These are phyloP conservation scores for Meloidogyne floridensis DNA, from an alignment of 1,140 invertebrate species.

Conservation along the genomic window DNA sequence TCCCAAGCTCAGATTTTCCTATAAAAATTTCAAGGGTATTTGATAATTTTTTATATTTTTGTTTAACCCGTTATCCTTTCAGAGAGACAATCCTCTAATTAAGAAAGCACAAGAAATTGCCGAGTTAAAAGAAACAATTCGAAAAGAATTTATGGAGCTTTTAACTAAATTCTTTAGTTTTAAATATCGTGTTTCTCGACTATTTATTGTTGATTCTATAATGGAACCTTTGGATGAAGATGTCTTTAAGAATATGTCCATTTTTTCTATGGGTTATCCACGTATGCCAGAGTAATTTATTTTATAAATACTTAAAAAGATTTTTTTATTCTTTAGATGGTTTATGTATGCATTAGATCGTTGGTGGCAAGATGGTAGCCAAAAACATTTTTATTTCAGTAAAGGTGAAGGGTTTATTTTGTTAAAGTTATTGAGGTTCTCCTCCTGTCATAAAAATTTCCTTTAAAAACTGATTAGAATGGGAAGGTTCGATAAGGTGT, in stretches of 20 bases:
- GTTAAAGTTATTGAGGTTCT: too few relatives aligned
- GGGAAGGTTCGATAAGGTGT: too few relatives aligned
- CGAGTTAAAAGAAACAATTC: constrained; percentile 2
- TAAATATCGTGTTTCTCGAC: not conserved
- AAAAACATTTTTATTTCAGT: constrained; percentile 14
- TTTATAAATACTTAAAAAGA: not conserved
- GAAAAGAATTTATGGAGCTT: constrained; percentile 13
- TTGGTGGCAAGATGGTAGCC: constrained; percentile 2
- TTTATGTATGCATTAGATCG: constrained; percentile 29
- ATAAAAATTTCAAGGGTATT: constrained; percentile 8
- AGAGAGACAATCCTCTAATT: constrained; percentile 13
- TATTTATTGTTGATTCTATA: constrained; percentile 19
- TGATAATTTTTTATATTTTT: not conserved
- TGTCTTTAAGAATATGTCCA: constrained; percentile 16
- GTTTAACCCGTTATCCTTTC: not conserved
- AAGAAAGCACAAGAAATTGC: not conserved
- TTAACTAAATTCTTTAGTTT: not conserved
- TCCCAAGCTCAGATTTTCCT: constrained; percentile 5
- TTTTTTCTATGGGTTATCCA: not conserved
- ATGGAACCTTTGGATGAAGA: constrained; percentile 8
- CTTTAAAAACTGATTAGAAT: too few relatives aligned
- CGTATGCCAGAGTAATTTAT: constrained; percentile 18
- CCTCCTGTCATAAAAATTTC: too few relatives aligned
- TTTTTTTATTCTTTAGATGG: not conserved
- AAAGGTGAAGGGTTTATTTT: not conserved